These are phyloP conservation scores for Panagrolaimus sp. DNA, from an alignment of 1,140 invertebrate species.

Conservation along the genomic window DNA sequence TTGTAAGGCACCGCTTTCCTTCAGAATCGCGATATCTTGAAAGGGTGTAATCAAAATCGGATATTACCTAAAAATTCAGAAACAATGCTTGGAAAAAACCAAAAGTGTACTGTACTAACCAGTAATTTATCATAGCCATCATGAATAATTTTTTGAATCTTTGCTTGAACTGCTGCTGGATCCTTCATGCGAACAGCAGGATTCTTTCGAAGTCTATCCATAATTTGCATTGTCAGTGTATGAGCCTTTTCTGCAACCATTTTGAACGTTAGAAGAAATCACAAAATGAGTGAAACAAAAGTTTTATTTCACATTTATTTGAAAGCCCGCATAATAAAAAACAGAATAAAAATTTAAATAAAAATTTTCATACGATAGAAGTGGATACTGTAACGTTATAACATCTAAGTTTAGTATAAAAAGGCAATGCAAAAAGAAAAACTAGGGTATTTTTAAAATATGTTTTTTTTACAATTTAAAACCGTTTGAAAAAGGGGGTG, in stretches of 20 bases:
- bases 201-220: conserved; percentile 14
- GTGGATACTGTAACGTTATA: too few species aligned
- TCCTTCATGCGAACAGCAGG: conserved; percentile 65
- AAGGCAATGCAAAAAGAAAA: too few species aligned
- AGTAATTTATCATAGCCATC: conserved; percentile 67
- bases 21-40: conserved; percentile 68
- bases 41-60: conserved; percentile 76
- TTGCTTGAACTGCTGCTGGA: conserved; percentile 59
- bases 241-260: conserved; percentile 5
- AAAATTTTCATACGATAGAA: too few species aligned
- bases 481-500: too few species aligned
- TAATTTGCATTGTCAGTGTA: conserved; percentile 2
- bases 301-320: too few species aligned
- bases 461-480: too few species aligned
- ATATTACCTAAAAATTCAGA: conserved; percentile 67
- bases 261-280: background rate
- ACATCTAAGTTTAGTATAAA: too few species aligned
- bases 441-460: too few species aligned
- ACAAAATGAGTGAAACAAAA: too few species aligned
- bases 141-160: conserved; percentile 66
- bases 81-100: too few species aligned
- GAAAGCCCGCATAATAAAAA: too few species aligned
- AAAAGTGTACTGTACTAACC: conserved; percentile 42
- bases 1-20: conserved; percentile 66
- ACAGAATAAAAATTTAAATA: too few species aligned